These are phyloP conservation scores for Drosophila lacicola DNA, from an alignment of 2,888 invertebrate species.

Conservation along the genomic window DNA sequence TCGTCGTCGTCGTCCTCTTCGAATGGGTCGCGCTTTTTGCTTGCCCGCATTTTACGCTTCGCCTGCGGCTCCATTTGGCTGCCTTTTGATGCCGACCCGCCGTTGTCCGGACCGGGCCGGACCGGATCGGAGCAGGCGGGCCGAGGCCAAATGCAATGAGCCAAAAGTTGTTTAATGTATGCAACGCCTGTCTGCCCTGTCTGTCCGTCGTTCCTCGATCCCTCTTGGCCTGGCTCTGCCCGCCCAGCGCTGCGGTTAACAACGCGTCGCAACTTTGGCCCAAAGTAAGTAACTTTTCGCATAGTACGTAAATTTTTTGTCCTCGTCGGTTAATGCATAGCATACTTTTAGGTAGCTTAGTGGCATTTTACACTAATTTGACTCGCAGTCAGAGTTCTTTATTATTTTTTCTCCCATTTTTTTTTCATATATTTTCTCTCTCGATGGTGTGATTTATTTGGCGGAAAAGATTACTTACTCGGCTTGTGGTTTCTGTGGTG, in stretches of 20 bases:
- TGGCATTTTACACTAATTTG: constrained; percentile 82
- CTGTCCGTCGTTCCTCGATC: constrained; percentile 11
- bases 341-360: constrained; percentile 78
- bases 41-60: constrained; percentile 79
- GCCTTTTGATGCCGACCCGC: constrained; percentile 66
- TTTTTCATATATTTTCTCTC: constrained; percentile 19
- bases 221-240: constrained; percentile 8
- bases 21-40: constrained; percentile 68
- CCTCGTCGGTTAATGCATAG: constrained; percentile 55
- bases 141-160: constrained; percentile 74
- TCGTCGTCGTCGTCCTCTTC: constrained; percentile 18
- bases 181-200: constrained; percentile 60
- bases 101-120: constrained; percentile 5
- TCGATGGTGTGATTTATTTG: constrained; percentile 84
- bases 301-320: constrained; percentile 71
- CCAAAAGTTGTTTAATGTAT: constrained; percentile 83
- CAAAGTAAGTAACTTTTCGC: constrained; percentile 72
- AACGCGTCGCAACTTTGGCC: constrained; percentile 75
- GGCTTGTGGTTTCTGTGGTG: constrained; percentile 57
- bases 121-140: constrained; percentile 11
- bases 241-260: constrained; percentile 68
- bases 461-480: constrained; percentile 83
- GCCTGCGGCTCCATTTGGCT: constrained; percentile 70
- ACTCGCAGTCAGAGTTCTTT: constrained; percentile 53
- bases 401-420: constrained; percentile 1